These are phyloP conservation scores for Teleogryllus occipitalis DNA, from an alignment of 1,140 invertebrate species.

Conservation along the genomic window DNA sequence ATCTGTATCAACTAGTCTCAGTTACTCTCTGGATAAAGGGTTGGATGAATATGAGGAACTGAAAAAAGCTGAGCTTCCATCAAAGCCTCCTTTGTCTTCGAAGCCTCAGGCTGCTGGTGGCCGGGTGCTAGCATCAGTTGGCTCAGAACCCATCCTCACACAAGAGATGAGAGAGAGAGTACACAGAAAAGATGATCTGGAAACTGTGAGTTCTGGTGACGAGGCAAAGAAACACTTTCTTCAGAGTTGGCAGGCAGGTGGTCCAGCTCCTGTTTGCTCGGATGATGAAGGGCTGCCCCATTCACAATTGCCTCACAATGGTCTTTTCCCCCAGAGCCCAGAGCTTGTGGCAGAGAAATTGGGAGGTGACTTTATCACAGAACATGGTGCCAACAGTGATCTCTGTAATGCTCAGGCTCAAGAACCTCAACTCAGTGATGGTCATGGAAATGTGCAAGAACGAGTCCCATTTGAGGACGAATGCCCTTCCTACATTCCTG, in stretches of 20 bases:
- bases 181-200: neutral
- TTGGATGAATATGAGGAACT: slow-evolving; percentile 37
- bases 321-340: too few species aligned
- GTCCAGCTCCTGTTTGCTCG: slow-evolving; percentile 7
- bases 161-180: neutral
- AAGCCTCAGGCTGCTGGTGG: slow-evolving; percentile 2
- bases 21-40: slow-evolving; percentile 44
- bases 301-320: too few species aligned
- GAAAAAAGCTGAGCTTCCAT: slow-evolving; percentile 8
- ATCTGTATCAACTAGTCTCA: slow-evolving; percentile 25
- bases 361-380: too few species aligned
- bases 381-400: too few species aligned
- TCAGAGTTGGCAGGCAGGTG: slow-evolving; percentile 11
- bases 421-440: too few species aligned
- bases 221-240: slow-evolving; percentile 10
- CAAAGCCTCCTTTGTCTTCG: neutral
- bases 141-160: slow-evolving; percentile 12
- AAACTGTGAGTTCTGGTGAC: slow-evolving; percentile 12
- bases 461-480: too few species aligned
- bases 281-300: slow-evolving; percentile 9
- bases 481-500: too few species aligned
- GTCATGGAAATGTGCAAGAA: too few species aligned
- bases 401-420: too few species aligned
- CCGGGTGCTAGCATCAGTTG: neutral
- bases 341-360: too few species aligned